Percentiles rank a stretch among this genome's conserved stretches.
phyloP scores from a whole-genome alignment of 2,797 vertebrate genomes.

The Phoebastria nigripes region DNA sequence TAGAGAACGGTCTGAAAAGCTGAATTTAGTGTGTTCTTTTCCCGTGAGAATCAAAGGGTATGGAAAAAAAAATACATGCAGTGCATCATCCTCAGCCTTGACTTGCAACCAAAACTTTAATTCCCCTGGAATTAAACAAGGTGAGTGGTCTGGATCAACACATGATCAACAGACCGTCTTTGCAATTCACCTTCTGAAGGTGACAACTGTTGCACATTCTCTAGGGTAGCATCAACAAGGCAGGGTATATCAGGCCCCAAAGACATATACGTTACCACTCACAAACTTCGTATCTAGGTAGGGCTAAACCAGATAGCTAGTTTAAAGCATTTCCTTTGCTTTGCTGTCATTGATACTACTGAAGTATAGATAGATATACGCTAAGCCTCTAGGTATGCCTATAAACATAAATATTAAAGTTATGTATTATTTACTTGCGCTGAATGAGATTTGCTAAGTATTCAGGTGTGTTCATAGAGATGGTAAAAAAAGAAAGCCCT shows the following conservation, averaged over 20 bases:
- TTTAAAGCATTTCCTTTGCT: neutral
- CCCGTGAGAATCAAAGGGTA: neutral
- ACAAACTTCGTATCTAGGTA: neutral
- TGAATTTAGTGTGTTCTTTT: neutral
- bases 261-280: fast-evolving
- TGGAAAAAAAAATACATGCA: too few relatives aligned
- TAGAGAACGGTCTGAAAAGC: neutral
- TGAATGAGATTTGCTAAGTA: neutral
- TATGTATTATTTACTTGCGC: neutral
- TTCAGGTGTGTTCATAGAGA: neutral
- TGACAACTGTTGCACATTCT: fast-evolving
- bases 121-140: neutral
- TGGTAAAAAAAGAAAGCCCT: neutral
- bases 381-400: neutral
- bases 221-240: neutral
- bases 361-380: neutral
- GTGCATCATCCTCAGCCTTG: neutral
- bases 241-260: neutral
- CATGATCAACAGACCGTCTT: fast-evolving
- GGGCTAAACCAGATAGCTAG: neutral
- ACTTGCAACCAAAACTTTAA: neutral
- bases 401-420: neutral
- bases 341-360: neutral
- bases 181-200: neutral
- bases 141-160: neutral